Evolutionary conservation across 2,888 invertebrate species (phyloP).

Genomic region (Crocallis elinguaria): DNA sequence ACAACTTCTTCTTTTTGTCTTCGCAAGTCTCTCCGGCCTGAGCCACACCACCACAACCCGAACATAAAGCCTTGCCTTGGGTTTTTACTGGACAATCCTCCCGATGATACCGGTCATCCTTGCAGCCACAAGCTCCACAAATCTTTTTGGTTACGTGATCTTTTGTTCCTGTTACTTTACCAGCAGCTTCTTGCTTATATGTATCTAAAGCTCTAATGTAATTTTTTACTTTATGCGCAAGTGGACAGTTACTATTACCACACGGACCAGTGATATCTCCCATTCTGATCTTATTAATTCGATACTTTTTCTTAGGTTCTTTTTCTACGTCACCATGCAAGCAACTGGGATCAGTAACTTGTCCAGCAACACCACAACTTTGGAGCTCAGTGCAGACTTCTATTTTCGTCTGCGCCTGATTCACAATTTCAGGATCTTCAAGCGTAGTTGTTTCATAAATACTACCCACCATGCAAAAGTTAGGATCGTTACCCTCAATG

Average conservation of each 20-base stretch:
- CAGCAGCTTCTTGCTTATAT: slow-evolving; percentile 62
- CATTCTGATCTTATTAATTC: slow-evolving; percentile 73
- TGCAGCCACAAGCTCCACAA: slow-evolving; percentile 72
- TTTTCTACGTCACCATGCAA: slow-evolving; percentile 38
- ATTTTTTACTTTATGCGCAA: slow-evolving; percentile 73
- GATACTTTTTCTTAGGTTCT: slow-evolving; percentile 51
- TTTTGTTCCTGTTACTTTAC: slow-evolving; percentile 47
- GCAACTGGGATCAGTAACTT: slow-evolving; percentile 47
- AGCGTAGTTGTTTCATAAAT: slow-evolving; percentile 74
- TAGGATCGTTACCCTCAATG: slow-evolving; percentile 71
- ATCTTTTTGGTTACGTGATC: slow-evolving; percentile 53
- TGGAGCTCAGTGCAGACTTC: slow-evolving; percentile 74
- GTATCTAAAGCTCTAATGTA: slow-evolving; percentile 70
- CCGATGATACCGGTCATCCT: slow-evolving; percentile 73
- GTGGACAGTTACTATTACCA: slow-evolving; percentile 71
- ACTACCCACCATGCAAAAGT: slow-evolving; percentile 75
- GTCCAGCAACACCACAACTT: slow-evolving; percentile 58
- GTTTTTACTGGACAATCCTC: slow-evolving; percentile 56
- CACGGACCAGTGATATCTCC: slow-evolving; percentile 78
- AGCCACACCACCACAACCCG: slow-evolving; percentile 62
- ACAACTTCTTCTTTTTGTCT: slow-evolving; percentile 55
- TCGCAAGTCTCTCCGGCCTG: slow-evolving; percentile 63
- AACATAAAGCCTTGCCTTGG: slow-evolving; percentile 45
- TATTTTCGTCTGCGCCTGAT: slow-evolving; percentile 59
- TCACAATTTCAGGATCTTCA: slow-evolving; percentile 68